Percentiles rank a stretch among this genome's conserved stretches.
Conservation (phyloP, 2,113 vertebrate genomes). For the Cyrtonyx montezumae region DNA sequence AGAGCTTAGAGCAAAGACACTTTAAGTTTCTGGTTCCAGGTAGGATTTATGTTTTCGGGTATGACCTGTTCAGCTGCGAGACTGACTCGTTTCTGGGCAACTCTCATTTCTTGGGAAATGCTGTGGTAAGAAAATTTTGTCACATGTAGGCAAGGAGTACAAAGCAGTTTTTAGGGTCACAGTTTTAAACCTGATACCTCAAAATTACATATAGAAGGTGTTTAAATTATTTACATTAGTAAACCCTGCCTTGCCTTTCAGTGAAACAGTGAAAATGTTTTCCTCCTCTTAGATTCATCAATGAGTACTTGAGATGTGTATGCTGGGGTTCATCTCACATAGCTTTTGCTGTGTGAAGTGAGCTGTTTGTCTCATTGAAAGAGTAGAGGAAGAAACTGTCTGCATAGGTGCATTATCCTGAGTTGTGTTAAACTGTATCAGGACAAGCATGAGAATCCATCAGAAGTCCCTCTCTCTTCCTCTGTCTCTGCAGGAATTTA, state of each 20-base stretch:
- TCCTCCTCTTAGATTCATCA: background rate
- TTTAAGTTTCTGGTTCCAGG: background rate
- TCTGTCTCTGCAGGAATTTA: background rate
- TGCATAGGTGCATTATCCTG: background rate
- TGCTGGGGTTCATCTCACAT: background rate
- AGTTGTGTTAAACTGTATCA: background rate
- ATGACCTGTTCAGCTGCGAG: background rate
- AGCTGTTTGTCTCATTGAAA: background rate
- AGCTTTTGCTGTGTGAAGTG: background rate
- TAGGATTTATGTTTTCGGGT: background rate
- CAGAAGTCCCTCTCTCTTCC: background rate
- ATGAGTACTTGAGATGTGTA: background rate
- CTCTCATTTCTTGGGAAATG: background rate
- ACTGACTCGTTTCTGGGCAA: background rate
- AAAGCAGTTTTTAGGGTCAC: background rate
- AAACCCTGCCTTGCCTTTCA: background rate
- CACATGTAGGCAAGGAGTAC: background rate
- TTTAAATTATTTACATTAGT: background rate
- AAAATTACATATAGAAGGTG: background rate
- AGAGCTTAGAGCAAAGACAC: background rate
- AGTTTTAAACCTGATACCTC: background rate
- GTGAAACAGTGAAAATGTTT: background rate
- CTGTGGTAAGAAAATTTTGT: background rate
- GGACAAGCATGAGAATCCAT: background rate
- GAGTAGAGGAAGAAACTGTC: background rate